A percentile compares a stretch with the other conserved stretches of the same genome.
phyloP scores from a whole-genome alignment of 2,113 vertebrate genomes.

The Mormyrus iriodes region DNA sequence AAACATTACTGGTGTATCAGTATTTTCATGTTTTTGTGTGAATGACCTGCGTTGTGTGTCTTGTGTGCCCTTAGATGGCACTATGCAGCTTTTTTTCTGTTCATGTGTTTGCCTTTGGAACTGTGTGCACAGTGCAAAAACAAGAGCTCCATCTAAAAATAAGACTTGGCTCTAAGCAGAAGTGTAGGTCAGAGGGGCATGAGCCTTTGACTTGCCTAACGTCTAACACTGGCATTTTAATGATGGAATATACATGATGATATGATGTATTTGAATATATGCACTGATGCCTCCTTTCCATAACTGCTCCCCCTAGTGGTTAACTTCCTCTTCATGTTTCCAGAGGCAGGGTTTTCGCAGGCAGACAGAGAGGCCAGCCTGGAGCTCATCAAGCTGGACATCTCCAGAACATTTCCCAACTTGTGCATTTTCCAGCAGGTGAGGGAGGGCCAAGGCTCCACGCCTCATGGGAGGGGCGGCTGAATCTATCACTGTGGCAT shows the following conservation, averaged over 20 bases:
- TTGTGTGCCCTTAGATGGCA: background rate
- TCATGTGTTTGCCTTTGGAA: background rate
- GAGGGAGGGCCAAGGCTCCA: constrained; percentile 27
- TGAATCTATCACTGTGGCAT: background rate
- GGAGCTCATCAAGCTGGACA: constrained; percentile 94
- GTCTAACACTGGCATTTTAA: background rate
- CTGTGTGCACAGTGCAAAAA: background rate
- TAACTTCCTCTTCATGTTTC: background rate
- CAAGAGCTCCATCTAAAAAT: background rate
- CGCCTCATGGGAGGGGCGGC: background rate
- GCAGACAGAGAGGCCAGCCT: constrained; percentile 88
- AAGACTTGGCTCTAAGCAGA: background rate
- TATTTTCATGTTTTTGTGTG: background rate
- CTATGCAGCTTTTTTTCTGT: background rate
- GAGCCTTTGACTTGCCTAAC: background rate
- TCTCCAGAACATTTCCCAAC: constrained; percentile 88
- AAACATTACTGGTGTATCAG: background rate
- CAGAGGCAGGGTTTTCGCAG: constrained; percentile 73
- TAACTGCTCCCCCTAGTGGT: background rate
- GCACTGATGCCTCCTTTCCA: background rate
- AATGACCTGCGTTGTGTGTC: background rate
- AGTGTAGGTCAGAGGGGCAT: background rate
- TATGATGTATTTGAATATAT: background rate
- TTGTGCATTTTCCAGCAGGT: constrained; percentile 96
- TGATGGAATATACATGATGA: background rate